Evolutionary conservation across 92 coral and sea anemone species (phyloP).

Genomic region (Bergia sp.): DNA sequence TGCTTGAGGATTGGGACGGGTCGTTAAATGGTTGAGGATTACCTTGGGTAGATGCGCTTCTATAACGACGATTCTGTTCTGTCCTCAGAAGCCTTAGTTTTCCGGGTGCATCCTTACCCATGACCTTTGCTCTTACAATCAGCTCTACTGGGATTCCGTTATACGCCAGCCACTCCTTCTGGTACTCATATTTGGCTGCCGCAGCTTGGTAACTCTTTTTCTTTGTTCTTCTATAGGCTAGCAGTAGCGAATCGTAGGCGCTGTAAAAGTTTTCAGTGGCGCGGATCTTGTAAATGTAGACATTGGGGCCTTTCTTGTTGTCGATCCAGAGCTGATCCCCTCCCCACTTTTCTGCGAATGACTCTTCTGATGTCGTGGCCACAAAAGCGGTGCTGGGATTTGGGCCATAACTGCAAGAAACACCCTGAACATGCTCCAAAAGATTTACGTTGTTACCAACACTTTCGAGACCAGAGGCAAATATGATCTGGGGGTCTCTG

Average conservation of each 20-base stretch:
- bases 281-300: constrained; percentile 34
- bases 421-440: constrained; percentile 20
- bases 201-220: constrained; percentile 7
- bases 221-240: neutral
- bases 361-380: constrained; percentile 31
- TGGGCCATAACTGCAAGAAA: constrained; percentile 28
- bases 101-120: neutral
- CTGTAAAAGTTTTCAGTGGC: constrained; percentile 36
- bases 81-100: neutral
- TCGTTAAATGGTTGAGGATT: neutral
- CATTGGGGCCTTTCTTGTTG: constrained; percentile 19
- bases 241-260: constrained; percentile 27
- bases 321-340: constrained; percentile 34
- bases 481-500: constrained; percentile 3
- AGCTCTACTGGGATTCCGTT: constrained; percentile 7
- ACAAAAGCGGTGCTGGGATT: constrained; percentile 41
- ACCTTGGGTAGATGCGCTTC: constrained; percentile 2
- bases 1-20: neutral
- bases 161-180: constrained; percentile 40
- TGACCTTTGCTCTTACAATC: constrained; percentile 11
- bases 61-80: neutral
- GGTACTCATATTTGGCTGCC: constrained; percentile 14
- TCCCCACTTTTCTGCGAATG: constrained; percentile 34
- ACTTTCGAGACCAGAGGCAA: neutral
- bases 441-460: constrained; percentile 1